These are phyloP conservation scores for Drosophila conformis DNA, from an alignment of 2,888 invertebrate genomes.

Conservation along the genomic window DNA sequence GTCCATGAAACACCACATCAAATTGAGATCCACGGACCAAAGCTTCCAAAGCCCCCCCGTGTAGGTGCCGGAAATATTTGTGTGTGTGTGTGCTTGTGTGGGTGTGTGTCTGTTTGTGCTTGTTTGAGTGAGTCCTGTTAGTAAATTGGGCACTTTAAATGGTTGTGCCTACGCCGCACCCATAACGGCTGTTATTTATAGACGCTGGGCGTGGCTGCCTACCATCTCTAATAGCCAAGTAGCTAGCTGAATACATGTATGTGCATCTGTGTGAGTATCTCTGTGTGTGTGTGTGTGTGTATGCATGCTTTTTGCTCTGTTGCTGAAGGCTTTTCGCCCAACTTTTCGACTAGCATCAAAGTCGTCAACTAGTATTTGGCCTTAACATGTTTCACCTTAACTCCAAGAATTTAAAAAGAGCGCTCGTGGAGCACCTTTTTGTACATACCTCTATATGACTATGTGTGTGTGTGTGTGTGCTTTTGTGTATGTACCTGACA, in stretches of 20 bases:
- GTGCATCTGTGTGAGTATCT: not conserved
- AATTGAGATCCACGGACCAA: constrained; percentile 53
- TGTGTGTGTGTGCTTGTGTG: not conserved
- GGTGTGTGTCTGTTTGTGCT: constrained; percentile 1
- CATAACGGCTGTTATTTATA: constrained; percentile 33
- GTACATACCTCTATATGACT: not conserved
- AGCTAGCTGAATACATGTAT: constrained; percentile 8
- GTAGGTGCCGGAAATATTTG: not conserved
- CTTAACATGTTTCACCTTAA: constrained; percentile 50
- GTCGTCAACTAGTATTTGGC: constrained; percentile 56
- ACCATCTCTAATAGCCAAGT: constrained; percentile 41
- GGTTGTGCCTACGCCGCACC: constrained; percentile 15
- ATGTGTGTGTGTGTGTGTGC: constrained; percentile 13
- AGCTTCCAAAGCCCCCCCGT: constrained; percentile 27
- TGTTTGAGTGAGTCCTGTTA: constrained; percentile 17
- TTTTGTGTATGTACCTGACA: constrained; percentile 40
- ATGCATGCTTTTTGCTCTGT: constrained; percentile 10
- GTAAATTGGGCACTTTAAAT: constrained; percentile 42
- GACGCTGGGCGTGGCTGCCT: constrained; percentile 33
- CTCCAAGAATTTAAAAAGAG: constrained; percentile 19
- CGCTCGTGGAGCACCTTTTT: not conserved
- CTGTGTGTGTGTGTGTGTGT: constrained; percentile 3
- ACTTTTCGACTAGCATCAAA: constrained; percentile 43
- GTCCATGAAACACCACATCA: constrained; percentile 50
- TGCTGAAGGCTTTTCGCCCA: constrained; percentile 23